Base-by-base conservation (phyloP, 2,797 vertebrate genomes). In the Anolis apletophallus region DNA sequence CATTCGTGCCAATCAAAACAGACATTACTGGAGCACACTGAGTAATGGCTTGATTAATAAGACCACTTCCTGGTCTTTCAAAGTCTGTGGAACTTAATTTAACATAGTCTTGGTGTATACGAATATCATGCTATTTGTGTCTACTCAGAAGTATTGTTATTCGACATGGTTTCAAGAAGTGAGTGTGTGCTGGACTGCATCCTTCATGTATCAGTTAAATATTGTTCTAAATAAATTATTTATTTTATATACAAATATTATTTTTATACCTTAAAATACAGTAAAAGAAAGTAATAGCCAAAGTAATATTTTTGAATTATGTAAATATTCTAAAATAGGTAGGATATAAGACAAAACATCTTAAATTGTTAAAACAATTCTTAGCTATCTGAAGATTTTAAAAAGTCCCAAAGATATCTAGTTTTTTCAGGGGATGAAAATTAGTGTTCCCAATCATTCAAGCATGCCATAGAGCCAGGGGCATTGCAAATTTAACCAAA, bases 371-470 rank as follows among this genome's bases (percentile, higher is more conserved):
- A 77, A 81, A 40, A 79, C 87, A 83, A 34, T 84, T 19, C 83
- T 36, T 79, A 85, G 6, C 87, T 67, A 26, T 92, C 88, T 75
- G 59, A 85, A 61, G 71, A 86, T 89, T 59, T 2, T 0, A 88
- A 55, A 91, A 90, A 92, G 81, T 90, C 46, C 72, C 80, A 78
- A 26, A 89, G 74, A 94, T 93, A 90, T 91, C 75, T 85, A 87
- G 80, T 89, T 93, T 93, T 68, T 88, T 68, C 90, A 75, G 88
- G 89, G 72, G 87, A 87, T 90, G 72, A 74, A 91, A 95, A 94
- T 94, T 83, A 79, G 11, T 59, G 90, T 86, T 94, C 85, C 91
- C 85, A 94, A 89, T 50, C 91, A 93, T 81, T 76, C 87, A 94
- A 74, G 54, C 81, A 74, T 91, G 76, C 57, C 90, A 85, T 59